Base-by-base conservation (phyloP, 2,797 vertebrate genomes). In the Tenualosa thibaudeaui region DNA sequence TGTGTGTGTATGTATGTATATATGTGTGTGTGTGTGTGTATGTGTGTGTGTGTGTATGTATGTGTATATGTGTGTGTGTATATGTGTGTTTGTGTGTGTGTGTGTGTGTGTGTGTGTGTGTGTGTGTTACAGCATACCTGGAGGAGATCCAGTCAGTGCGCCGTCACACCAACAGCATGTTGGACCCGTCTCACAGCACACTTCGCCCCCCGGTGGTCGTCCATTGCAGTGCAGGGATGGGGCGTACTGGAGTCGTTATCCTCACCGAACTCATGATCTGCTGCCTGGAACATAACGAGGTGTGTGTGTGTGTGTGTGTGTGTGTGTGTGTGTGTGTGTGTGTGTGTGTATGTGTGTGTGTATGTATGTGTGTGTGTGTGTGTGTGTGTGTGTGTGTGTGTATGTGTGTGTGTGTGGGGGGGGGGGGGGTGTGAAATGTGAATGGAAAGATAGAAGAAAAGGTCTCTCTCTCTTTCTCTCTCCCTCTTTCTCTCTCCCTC, bases 121-220 rank as follows among this genome's bases (percentile, higher is more conserved):
- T n/a, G n/a, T n/a, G n/a, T n/a, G n/a, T n/a, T n/a, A n/a, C n/a
- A 99, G 98, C 97, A 43, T 99, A 99, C 92, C 91, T 99, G 90
- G 98, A 99, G 93, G 98, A 98, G 93, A 98, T 99, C 85, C 97
- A 98, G 93, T 99, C 98, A 0, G 98, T 99, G 71, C 96, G 98
- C 5, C 97, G 98, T 75, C 98, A 99, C 87, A 98, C 98, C 85
- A 98, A 99, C 95, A 98, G 97, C 13, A 96, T 98, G 95, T 89
- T 97, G 93, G 98, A 98, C 93, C 96, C 96, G 46, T 96, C 96
- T 51, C 96, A 95, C 93, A 95, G 91, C 89, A n/a, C n/a, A n/a
- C 94, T 95, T 84, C 97, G 97, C 87, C 98, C 98, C 0, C 98
- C 98, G 0, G 95, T 99, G 0, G 94, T 99, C 82, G 97, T 99